Evolutionary conservation across 2,113 vertebrate genomes (phyloP), one percentile per base, ranked within the genome.

Genomic region (Cygnus atratus): DNA sequence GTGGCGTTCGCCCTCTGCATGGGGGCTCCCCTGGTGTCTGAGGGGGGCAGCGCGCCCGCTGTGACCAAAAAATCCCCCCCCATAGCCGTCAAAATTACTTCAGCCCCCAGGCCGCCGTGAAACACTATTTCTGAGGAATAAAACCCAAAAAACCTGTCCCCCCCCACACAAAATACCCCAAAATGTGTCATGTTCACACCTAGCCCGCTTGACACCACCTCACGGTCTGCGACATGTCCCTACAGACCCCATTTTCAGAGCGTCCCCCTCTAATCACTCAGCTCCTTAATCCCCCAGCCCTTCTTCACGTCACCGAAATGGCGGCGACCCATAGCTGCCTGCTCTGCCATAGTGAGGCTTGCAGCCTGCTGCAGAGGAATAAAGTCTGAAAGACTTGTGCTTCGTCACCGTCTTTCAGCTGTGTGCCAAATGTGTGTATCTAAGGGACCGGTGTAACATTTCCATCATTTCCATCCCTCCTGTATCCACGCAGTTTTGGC

Each of bases 321-420:
- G 14, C 58, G 83, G 44, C 35, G 75, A 75, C 79, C 85, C 84
- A 61, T 75, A 90, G 66, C 55, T 88, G 54, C 26, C 57, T 65
- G 74, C 76, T 82, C 92, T 91, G 87, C 75, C 41, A 83, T 83
- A 86, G 76, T 28, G 85, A 88, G 39, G 59, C 50, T 76, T 87
- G 78, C 82, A 93, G 71, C 78, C 82, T 90, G 85, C 39, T 66
- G 72, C 82, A 88, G 63, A 62, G 73, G 88, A 88, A 86, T 80
- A 76, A 90, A 97, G 66, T 76, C 85, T 85, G 92, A 88, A 92
- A 91, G 39, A 85, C 39, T 62, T 37, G 75, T 59, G 76, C 67
- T 72, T 84, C 52, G 77, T 92, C n/a, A 5, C 63, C 25, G 11
- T 57, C 9, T 3, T 29, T 86, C 75, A 94, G 55, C 78, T 76